Conservation (phyloP, 2,888 invertebrate genomes). For the Apodemia mormo region DNA sequence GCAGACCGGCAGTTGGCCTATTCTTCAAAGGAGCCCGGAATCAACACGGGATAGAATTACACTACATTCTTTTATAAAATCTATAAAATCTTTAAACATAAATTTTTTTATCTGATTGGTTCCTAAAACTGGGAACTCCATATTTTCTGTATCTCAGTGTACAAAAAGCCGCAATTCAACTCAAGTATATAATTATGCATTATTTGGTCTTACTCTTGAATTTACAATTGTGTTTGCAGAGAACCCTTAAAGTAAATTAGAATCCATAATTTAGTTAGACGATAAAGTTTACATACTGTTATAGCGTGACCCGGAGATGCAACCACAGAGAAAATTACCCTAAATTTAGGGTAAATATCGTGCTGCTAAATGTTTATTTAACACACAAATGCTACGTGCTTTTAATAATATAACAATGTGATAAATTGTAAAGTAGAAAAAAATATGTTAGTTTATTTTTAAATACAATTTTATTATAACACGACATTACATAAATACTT, state of each 20-base stretch:
- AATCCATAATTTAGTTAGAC: slow-evolving; percentile 10
- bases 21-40: no score
- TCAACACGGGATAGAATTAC: no score
- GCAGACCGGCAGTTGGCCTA: no score
- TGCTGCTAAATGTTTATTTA: background rate
- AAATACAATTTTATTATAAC: no score
- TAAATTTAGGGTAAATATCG: background rate
- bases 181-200: background rate
- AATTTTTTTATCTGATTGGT: no score
- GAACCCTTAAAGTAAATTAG: slow-evolving; percentile 12
- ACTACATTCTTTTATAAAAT: no score
- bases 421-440: no score
- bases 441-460: no score
- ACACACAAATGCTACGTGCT: background rate
- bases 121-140: no score
- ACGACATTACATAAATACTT: no score
- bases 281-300: slow-evolving; percentile 4
- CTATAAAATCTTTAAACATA: no score
- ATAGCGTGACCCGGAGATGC: background rate
- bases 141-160: background rate
- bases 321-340: background rate
- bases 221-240: background rate
- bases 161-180: background rate
- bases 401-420: no score
- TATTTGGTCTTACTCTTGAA: background rate